Conservation (phyloP, 2,113 vertebrate species). For the Circaetus gallicus region DNA sequence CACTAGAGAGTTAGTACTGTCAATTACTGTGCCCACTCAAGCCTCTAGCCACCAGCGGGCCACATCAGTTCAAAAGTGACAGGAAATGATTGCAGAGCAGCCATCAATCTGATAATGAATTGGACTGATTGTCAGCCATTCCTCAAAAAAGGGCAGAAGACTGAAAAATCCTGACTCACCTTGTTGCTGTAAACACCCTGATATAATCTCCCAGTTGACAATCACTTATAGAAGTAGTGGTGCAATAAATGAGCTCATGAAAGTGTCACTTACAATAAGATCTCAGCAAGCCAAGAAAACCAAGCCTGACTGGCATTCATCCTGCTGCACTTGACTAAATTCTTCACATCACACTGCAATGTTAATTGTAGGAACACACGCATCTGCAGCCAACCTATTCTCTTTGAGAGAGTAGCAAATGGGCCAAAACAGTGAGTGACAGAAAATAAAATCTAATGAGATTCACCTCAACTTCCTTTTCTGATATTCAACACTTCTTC, state of each 20-base stretch:
- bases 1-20: not conserved
- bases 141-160: not conserved
- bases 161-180: not conserved
- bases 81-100: not conserved
- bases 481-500: not conserved
- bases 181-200: not conserved
- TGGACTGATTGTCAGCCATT: not conserved
- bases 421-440: not conserved
- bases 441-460: not conserved
- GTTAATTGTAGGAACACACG: not conserved
- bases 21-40: not conserved
- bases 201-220: constrained; percentile 1
- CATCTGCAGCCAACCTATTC: not conserved
- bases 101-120: not conserved
- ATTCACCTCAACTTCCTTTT: not conserved
- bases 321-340: not conserved
- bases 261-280: constrained; percentile 44
- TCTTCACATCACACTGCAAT: not conserved
- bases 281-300: not conserved
- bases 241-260: constrained; percentile 34
- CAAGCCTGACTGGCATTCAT: not conserved
- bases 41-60: not conserved
- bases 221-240: not conserved
- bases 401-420: not conserved
- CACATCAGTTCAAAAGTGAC: not conserved